Base-by-base conservation (phyloP, 2,888 invertebrate genomes). In the Craniophora ligustri region DNA sequence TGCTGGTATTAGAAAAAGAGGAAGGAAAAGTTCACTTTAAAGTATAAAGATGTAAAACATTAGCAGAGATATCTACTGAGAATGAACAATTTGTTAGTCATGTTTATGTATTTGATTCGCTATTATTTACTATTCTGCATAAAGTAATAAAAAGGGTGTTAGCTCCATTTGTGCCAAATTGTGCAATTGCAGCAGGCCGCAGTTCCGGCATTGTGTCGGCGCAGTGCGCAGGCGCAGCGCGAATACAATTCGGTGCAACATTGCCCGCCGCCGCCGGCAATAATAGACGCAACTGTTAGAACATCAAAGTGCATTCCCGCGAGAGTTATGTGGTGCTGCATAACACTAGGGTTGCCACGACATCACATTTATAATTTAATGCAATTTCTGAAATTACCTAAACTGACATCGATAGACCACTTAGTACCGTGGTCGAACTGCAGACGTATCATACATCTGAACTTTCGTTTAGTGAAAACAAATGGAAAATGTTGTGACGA, bases 261-360 rank as follows among this genome's bases (percentile, higher is more conserved):
- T 5, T 44, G 5, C 5, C 0, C 3, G 3, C 21, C 5, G 1
- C 10, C 31, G n/a, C 14, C 26, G 18, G 26, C n/a, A 18, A 36
- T 36, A 44, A 55, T 39, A 47, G 21, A 57, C 18, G 32, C 47
- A 11, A 39, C 14, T 21, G 34, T 39, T 28, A 18, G 26, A 39
- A 34, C 32, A 30, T n/a, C 38, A 23, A 57, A 56, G 16, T 56
- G 46, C 57, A 56, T 32, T 38, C 15, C 32, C 18, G 14, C 18
- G 21, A 18, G 18, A 15, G 21, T 13, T 23, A 18, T 40, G 19
- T n/a, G 19, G 4, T 5, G 28, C 3, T 1, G 2, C 7, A 38
- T 30, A n/a, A 6, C 7, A 13, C n/a, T 11, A 6, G n/a, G 31
- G 7, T 2, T 13, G 11, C 8, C 2, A 14, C 7, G 15, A 6